Evolutionary conservation across 2,113 vertebrate genomes (phyloP).

Genomic region (Ophthalmolycus amberensis): DNA sequence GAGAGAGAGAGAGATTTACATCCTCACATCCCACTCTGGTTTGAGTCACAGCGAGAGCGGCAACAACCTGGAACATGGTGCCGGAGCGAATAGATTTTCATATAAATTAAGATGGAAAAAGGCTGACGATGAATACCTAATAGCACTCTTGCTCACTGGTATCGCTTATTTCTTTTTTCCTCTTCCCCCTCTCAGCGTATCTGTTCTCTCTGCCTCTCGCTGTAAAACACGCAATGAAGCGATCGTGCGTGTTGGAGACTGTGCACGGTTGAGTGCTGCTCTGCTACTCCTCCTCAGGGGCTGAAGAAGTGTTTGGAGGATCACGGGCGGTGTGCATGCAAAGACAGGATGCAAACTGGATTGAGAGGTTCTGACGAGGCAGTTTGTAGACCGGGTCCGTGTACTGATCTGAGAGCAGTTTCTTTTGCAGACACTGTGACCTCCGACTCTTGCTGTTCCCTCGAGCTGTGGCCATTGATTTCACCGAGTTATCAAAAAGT

Average conservation of each 20-base stretch:
- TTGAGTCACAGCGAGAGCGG: constrained; percentile 36
- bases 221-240: constrained; percentile 20
- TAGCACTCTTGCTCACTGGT: neutral
- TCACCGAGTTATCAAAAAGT: neutral
- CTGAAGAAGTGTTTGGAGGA: constrained; percentile 8
- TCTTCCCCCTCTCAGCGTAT: neutral
- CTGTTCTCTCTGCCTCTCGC: neutral
- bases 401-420: constrained; percentile 4
- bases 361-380: constrained; percentile 7
- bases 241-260: constrained; percentile 43
- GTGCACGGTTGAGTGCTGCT: constrained; percentile 40
- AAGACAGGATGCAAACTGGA: constrained; percentile 15
- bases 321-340: constrained; percentile 15
- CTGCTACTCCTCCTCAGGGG: constrained; percentile 37
- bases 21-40: constrained; percentile 48
- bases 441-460: constrained; percentile 11
- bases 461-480: neutral
- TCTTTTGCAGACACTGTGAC: constrained; percentile 1
- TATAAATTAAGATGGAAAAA: constrained; percentile 45
- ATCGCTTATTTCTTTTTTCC: neutral
- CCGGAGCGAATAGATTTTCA: constrained; percentile 50
- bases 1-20: constrained; percentile 42
- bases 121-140: constrained; percentile 44
- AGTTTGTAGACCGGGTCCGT: neutral
- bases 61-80: constrained; percentile 37